Conservation (phyloP, 2,113 vertebrate genomes). For the Climacteris rufus region DNA sequence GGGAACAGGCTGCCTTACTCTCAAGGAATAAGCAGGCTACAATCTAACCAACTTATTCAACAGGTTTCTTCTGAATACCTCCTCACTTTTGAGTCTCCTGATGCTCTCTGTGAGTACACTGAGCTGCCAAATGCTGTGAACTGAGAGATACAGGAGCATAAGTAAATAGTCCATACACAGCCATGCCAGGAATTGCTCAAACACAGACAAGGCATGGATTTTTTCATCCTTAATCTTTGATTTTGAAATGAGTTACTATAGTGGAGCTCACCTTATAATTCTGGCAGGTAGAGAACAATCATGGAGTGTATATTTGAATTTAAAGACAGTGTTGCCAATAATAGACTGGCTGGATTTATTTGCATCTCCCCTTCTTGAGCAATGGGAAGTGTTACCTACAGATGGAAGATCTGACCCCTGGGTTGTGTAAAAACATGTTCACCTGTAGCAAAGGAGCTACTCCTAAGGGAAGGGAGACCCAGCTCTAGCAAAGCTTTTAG, state of each 20-base stretch:
- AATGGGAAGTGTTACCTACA: not conserved
- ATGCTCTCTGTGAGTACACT: not conserved
- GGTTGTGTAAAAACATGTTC: not conserved
- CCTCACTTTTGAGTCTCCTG: not conserved
- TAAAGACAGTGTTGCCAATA: not conserved
- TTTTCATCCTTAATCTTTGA: not conserved
- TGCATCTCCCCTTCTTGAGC: not conserved
- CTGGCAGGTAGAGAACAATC: not conserved
- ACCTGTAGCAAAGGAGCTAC: slow-evolving; percentile 7
- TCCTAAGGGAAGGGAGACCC: not conserved
- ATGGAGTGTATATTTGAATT: not conserved
- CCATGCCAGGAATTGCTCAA: not conserved
- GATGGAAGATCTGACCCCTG: not conserved
- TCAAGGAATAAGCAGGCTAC: not conserved
- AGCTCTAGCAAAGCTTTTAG: not conserved
- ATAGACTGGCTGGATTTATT: not conserved
- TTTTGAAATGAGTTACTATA: not conserved
- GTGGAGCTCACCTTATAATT: not conserved
- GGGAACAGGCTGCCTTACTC: not conserved
- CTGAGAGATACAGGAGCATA: not conserved
- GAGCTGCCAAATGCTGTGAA: not conserved
- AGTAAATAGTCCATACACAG: not conserved
- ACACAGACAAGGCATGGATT: not conserved
- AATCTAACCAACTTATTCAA: not conserved
- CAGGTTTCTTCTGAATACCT: not conserved